phyloP scores from a whole-genome alignment of 2,113 vertebrate species.

The Pachycephala philippinensis region DNA sequence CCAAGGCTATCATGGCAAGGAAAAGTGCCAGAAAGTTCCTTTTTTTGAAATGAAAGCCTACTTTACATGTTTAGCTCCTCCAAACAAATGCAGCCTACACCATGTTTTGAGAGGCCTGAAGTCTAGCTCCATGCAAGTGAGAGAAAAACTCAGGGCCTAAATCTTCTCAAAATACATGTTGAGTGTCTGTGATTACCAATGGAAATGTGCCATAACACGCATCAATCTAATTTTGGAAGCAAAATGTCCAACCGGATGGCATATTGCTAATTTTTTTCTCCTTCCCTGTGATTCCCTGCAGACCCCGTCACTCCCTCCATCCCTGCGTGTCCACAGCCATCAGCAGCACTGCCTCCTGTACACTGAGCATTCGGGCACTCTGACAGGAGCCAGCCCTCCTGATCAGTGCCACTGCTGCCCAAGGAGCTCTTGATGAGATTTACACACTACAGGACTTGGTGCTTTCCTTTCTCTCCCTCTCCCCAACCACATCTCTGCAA shows the following conservation, averaged over 20 bases:
- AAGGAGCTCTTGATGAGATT: not conserved
- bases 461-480: not conserved
- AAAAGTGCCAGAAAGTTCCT: slow-evolving; percentile 31
- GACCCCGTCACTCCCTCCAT: not conserved
- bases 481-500: not conserved
- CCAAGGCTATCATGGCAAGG: slow-evolving; percentile 31
- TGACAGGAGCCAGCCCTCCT: slow-evolving; percentile 36
- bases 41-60: not conserved
- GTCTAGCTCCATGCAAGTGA: slow-evolving; percentile 20
- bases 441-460: not conserved
- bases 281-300: not conserved
- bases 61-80: not conserved
- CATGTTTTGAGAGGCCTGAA: not conserved
- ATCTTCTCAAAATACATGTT: slow-evolving; percentile 29
- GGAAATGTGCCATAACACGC: slow-evolving; percentile 50
- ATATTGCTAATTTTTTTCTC: not conserved
- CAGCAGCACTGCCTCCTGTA: not conserved
- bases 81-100: not conserved
- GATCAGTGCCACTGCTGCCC: not conserved
- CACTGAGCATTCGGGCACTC: not conserved
- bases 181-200: slow-evolving; percentile 44
- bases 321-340: not conserved
- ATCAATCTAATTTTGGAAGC: slow-evolving; percentile 62
- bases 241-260: slow-evolving; percentile 54
- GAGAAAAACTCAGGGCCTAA: slow-evolving; percentile 28